Base-by-base conservation (phyloP, 2,888 invertebrate species). In the Parnassius glacialis region DNA sequence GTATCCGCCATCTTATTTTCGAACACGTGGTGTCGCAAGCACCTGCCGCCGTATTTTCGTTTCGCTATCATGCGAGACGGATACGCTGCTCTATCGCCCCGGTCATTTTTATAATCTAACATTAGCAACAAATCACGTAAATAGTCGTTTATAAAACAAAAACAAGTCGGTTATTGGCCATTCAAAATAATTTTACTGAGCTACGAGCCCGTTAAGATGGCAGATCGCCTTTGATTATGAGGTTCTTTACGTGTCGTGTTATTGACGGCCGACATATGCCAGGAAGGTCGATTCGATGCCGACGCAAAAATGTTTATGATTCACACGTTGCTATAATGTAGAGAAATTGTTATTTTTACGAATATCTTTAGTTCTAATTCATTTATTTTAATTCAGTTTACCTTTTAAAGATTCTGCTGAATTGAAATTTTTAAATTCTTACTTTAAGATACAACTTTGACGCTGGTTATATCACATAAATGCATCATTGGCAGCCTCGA, bases 81-180 rank as follows among this genome's bases (percentile, higher is more conserved):
- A 85, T 84, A 83, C 80, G 79, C 79, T 75, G 73, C 73, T 76
- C 74, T 74, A 77, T 79, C 79, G 73, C 71, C 69, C 74, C 69
- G 73, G 87, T 84, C 87, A 82, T 83, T 87, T 87, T 88, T 85
- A 86, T 84, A 81, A 73, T 74, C 79, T 74, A 76, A 77, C 82
- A 86, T 85, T 82, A 82, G 77, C 81, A 70, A 89, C 85, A 90
- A 89, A 90, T 90, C 87, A 88, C 76, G 71, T 71, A 75, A 85
- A 90, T 85, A 80, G 87, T 76, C 83, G 74, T 84, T 84, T 83
- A 72, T 80, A 84, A 86, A 87, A 85, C 79, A 86, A 85, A 84
- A 86, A 89, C 90, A 88, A 86, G 84, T 81, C 82, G 82, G 84
- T 90, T 89, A 90, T 89, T 82, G 85, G 74, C 82, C 77, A 84